Conservation (phyloP, 2,888 invertebrate species). For the Tetramorium bicarinatum region DNA sequence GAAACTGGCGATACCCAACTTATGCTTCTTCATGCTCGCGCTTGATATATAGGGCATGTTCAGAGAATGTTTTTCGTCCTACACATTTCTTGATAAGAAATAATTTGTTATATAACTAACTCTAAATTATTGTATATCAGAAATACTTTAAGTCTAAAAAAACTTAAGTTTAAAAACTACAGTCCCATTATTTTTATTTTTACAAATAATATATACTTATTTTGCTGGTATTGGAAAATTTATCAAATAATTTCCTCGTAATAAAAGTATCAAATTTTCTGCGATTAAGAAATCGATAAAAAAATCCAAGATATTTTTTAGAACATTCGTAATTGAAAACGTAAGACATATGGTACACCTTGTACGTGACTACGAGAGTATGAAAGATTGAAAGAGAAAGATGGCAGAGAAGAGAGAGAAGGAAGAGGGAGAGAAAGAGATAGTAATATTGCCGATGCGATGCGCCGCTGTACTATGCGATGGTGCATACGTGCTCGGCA, state of each 20-base stretch:
- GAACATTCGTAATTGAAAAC: neutral
- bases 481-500: conserved; percentile 54
- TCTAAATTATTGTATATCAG: neutral
- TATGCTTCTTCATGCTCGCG: conserved; percentile 62
- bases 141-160: neutral
- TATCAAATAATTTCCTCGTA: neutral
- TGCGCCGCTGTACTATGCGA: conserved; percentile 31
- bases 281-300: neutral
- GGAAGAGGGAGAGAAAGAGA: no score
- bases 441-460: conserved; percentile 12
- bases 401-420: neutral
- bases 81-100: neutral
- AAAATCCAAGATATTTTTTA: neutral
- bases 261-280: neutral
- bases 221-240: neutral
- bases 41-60: conserved; percentile 4
- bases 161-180: neutral
- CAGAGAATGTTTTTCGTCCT: conserved; percentile 2
- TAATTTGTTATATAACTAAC: neutral
- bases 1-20: conserved; percentile 73
- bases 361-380: neutral
- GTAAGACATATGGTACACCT: neutral
- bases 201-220: neutral
- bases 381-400: neutral
- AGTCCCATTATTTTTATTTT: neutral